Evolutionary conservation across 2,888 invertebrate genomes (phyloP), one percentile per base, ranked within the genome.

Genomic region (Odontomyia ornata): DNA sequence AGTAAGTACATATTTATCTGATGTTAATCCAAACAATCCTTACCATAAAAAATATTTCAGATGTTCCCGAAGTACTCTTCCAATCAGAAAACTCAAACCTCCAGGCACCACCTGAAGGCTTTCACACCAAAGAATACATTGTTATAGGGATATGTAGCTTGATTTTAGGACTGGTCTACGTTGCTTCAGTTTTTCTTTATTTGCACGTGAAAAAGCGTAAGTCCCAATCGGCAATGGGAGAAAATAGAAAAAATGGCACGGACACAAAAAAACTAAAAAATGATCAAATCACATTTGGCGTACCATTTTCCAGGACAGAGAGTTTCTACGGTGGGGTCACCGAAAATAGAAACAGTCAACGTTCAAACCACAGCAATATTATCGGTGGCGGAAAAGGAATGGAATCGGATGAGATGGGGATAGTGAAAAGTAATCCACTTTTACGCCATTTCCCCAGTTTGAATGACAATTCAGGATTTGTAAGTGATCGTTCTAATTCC

Each of bases 151-250:
- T 95, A 65, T 94, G 94, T 82, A 93, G 95, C 21, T 88, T 95
- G 21, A 88, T 95, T n/a, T 88, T 96, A n/a, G 95, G 95, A 0
- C 88, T 95, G 43, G 93, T 95, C 81, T 96, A 96, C 85, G 93
- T 95, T 21, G 93, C 94, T 0, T 95, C 95, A 4, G 93, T 95
- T 25, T 93, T 95, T 79, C 89, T 95, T 15, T 96, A 95, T 83
- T 85, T 96, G 64, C 93, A 94, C 84, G 90, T 94, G 80, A 89
- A 93, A 82, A 93, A 91, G 85, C 88, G 91, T 56, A 89, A 91
- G 80, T 81, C 67, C 62, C 83, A 83, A 21, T 81, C 83, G 5
- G 83, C 83, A 21, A 79, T 84, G 81, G 82, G 83, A 81, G 82
- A 84, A 78, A 83, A 87, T 69, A 83, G 82, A 82, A 72, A 80